Percentiles rank a stretch among this genome's conserved stretches.
Conservation (phyloP, 2,797 vertebrate genomes). For the Squalus acanthias region DNA sequence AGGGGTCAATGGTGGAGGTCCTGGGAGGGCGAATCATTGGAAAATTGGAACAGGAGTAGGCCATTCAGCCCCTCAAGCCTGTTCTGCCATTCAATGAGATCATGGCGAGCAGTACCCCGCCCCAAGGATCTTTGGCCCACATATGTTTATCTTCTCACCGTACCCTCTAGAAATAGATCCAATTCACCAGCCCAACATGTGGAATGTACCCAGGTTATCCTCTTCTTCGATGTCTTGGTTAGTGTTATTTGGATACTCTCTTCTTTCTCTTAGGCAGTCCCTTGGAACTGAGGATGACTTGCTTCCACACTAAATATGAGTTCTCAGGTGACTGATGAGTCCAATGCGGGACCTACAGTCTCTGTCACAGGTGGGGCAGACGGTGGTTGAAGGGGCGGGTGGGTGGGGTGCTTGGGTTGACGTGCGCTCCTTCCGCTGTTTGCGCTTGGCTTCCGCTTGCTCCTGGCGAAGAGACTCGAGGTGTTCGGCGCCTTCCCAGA, state of each 20-base stretch:
- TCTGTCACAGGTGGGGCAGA: too few species aligned
- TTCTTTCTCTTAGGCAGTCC: too few species aligned
- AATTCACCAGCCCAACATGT: not conserved
- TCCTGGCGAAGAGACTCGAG: too few species aligned
- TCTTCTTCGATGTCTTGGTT: not conserved
- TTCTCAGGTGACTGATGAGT: too few species aligned
- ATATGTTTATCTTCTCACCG: not conserved
- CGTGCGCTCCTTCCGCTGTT: too few species aligned
- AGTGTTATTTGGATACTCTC: not conserved
- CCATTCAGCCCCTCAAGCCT: not conserved
- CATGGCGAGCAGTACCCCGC: not conserved
- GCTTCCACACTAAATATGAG: too few species aligned
- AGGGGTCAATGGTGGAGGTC: not conserved
- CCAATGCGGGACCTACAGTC: too few species aligned
- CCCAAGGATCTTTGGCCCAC: not conserved
- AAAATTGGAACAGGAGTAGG: not conserved
- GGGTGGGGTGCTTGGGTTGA: too few species aligned
- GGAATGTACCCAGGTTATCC: not conserved
- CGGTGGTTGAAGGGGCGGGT: too few species aligned
- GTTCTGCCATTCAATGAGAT: not conserved
- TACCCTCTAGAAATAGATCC: not conserved
- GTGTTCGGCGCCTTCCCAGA: too few species aligned
- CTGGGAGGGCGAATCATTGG: not conserved
- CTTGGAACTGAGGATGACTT: too few species aligned
- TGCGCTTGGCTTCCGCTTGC: too few species aligned